Evolutionary conservation across 2,888 invertebrate genomes (phyloP).

Genomic region (Chorisops tibialis): DNA sequence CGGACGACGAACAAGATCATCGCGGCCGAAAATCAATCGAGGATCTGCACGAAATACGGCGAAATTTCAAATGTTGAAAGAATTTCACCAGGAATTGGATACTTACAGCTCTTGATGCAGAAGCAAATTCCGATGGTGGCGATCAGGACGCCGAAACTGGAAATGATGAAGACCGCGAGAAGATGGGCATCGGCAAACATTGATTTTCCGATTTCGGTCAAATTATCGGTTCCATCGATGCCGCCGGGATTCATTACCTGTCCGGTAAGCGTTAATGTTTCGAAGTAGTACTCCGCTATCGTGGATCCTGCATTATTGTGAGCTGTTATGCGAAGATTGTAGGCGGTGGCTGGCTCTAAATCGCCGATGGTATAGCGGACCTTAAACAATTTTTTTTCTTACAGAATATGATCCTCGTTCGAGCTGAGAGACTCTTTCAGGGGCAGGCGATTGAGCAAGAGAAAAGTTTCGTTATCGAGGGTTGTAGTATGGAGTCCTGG

Average conservation of each 20-base stretch:
- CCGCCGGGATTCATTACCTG: conserved; percentile 38
- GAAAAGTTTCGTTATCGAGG: too few relatives aligned
- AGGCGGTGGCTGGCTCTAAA: conserved; percentile 54
- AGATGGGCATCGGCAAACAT: conserved; percentile 46
- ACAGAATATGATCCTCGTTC: too few relatives aligned
- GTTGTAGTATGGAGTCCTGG: too few relatives aligned
- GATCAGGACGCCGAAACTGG: conserved; percentile 55
- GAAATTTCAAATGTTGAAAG: too few relatives aligned
- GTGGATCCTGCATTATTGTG: conserved; percentile 64
- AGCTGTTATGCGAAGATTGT: conserved; percentile 58
- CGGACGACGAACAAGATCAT: conserved; percentile 42
- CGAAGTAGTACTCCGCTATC: conserved; percentile 58
- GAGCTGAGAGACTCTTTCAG: too few relatives aligned
- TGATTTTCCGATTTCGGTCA: conserved; percentile 39
- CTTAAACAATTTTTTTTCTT: too few relatives aligned
- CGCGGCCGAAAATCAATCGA: conserved; percentile 41
- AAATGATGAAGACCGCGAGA: conserved; percentile 46
- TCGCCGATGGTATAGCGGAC: conserved; percentile 54
- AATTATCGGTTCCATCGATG: conserved; percentile 28
- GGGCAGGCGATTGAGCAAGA: too few relatives aligned
- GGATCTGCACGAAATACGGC: conserved; percentile 45
- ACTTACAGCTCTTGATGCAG: conserved; percentile 57
- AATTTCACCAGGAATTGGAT: not conserved
- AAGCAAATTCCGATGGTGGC: conserved; percentile 57
- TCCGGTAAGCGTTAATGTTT: conserved; percentile 57